phyloP scores from a whole-genome alignment of 2,113 vertebrate species.

The Odontesthes bonariensis region DNA sequence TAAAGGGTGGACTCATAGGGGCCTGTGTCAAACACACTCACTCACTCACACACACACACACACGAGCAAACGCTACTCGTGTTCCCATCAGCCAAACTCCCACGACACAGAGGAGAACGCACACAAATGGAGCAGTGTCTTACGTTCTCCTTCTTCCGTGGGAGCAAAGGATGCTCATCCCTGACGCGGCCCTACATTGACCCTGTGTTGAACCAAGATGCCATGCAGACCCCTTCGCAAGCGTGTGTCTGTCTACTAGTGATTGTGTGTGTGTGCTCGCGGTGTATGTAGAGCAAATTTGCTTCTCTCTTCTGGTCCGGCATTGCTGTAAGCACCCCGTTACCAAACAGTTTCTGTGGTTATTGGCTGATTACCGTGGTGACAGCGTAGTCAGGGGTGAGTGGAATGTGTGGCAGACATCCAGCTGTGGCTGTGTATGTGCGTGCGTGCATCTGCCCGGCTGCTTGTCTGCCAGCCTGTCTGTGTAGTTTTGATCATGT shows the following conservation, averaged over 20 bases:
- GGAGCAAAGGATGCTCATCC: constrained; percentile 47
- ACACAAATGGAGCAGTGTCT: constrained; percentile 60
- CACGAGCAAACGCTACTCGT: constrained; percentile 47
- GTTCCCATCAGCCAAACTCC: constrained; percentile 66
- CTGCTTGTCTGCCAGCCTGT: constrained; percentile 52
- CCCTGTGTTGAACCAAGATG: constrained; percentile 70
- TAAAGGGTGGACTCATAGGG: constrained; percentile 69
- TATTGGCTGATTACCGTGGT: constrained; percentile 79
- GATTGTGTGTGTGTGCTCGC: constrained; percentile 44
- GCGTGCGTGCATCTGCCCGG: constrained; percentile 40
- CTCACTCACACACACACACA: constrained; percentile 42
- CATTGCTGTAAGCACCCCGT: constrained; percentile 68
- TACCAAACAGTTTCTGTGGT: constrained; percentile 80
- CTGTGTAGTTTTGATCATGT: constrained; percentile 44
- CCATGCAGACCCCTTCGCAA: constrained; percentile 45
- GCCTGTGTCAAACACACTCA: constrained; percentile 62
- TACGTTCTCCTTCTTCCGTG: constrained; percentile 41
- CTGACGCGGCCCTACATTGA: constrained; percentile 47
- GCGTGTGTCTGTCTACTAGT: constrained; percentile 32
- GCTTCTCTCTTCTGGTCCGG: constrained; percentile 60
- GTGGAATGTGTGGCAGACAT: constrained; percentile 77
- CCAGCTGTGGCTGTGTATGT: constrained; percentile 61
- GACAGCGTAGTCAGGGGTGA: constrained; percentile 77
- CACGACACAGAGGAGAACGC: constrained; percentile 61
- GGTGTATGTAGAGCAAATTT: constrained; percentile 74